Evolutionary conservation across 1,140 invertebrate species (phyloP), one percentile per base, ranked within the genome.

Genomic region (Holotrichia oblita): DNA sequence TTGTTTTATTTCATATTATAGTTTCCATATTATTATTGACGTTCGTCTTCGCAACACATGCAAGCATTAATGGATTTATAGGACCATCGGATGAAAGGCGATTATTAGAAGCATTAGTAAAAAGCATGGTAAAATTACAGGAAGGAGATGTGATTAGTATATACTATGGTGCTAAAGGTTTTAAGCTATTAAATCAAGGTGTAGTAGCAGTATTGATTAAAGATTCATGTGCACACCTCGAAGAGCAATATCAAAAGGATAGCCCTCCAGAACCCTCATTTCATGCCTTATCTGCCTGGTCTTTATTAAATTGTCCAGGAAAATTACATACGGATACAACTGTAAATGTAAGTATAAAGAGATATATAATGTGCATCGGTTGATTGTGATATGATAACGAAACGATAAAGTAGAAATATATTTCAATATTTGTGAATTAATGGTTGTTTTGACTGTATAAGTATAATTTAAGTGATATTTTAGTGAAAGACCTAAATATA

Each of bases 61-160:
- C 78, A 10, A 85, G 83, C 76, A 80, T 85, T 59, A 79, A 78
- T 79, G 84, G 83, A 81, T 85, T 84, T 78, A 83, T 85, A 73
- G 24, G 41, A 6, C 76, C 77, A 20, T 76, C 77, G 69, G 82
- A 82, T 72, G 79, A 77, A 42, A 82, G 81, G 76, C 84, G 84
- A 78, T 82, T 85, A 24, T 40, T 82, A 17, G 72, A 80, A 40
- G 79, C 81, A 12, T 78, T 84, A 6, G 73, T 48, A 4, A 83
- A 80, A 78, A 69, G 80, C 27, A 78, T 85, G 34, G 78, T 55
- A 24, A 74, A 79, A 17, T 22, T 79, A 20, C 79, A 80, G 42
- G 69, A 59, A 17, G 82, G 80, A 8, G 82, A 86, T 80, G 41
- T 85, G 17, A 40, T 78, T 24, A 79, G 40, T 12, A 78, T 81